phyloP scores from a whole-genome alignment of 2,797 vertebrate genomes.

The Carduelis carduelis region DNA sequence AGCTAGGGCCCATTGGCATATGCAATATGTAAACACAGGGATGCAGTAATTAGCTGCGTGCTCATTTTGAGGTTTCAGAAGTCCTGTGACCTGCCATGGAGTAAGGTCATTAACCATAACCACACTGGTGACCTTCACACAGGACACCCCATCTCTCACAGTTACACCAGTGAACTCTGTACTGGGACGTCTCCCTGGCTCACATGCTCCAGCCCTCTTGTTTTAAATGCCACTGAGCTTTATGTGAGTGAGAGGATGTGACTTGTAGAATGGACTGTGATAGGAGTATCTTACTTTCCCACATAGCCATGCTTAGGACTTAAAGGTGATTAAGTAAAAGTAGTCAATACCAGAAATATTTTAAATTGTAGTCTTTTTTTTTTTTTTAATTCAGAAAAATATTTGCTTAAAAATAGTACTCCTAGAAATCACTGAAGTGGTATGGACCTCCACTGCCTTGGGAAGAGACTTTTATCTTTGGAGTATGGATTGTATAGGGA shows the following conservation, averaged over 20 bases:
- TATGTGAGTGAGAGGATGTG: not conserved
- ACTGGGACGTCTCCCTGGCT: conserved; percentile 54
- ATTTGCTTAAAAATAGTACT: not conserved
- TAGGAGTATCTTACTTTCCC: not conserved
- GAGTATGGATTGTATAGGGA: not conserved
- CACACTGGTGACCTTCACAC: conserved; percentile 75
- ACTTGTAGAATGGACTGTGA: not conserved
- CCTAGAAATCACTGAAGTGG: not conserved
- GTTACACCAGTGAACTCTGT: conserved; percentile 54
- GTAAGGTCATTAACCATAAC: conserved; percentile 83
- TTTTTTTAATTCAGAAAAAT: not conserved
- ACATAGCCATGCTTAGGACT: not conserved
- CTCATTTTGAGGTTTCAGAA: conserved; percentile 81
- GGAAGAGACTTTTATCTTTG: not conserved
- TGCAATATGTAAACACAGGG: conserved; percentile 89
- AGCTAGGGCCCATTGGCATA: conserved; percentile 87
- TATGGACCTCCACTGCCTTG: not conserved
- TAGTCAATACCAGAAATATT: not conserved
- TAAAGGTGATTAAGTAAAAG: not conserved
- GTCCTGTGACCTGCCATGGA: conserved; percentile 79
- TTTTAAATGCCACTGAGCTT: not conserved
- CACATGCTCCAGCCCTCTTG: conserved; percentile 8
- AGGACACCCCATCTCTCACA: conserved; percentile 40
- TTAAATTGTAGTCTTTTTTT: not conserved
- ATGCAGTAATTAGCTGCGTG: conserved; percentile 86